Evolutionary conservation across 1,140 invertebrate species (phyloP).

Genomic region (Aphaenogaster floridana): DNA sequence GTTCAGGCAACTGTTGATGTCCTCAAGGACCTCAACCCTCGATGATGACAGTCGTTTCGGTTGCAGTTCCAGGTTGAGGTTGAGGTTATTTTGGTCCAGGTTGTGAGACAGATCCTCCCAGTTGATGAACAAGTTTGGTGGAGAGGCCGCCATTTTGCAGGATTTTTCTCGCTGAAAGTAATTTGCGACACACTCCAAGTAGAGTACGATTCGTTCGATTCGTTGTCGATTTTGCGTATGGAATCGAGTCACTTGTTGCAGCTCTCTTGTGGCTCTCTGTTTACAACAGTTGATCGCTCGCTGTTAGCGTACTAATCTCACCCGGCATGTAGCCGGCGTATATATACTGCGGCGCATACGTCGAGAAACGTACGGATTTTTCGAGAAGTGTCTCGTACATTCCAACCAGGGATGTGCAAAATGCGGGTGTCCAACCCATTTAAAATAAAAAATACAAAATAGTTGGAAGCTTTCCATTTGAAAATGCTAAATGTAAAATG

Average conservation of each 20-base stretch:
- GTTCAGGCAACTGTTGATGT: background rate
- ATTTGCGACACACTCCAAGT: background rate
- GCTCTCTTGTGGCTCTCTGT: background rate
- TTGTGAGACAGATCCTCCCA: no score
- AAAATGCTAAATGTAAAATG: no score
- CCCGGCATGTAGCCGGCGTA: background rate
- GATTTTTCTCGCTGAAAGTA: background rate
- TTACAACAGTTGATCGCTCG: background rate
- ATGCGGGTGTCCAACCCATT: no score
- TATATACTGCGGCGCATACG: constrained; percentile 21
- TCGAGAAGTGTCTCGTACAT: constrained; percentile 32
- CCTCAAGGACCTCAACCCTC: no score
- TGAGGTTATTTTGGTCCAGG: no score
- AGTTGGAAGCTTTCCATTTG: no score
- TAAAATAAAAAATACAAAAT: no score
- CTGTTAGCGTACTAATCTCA: constrained; percentile 6
- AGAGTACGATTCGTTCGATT: background rate
- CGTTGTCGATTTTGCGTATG: no score
- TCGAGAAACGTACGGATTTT: background rate
- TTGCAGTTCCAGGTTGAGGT: constrained; percentile 35
- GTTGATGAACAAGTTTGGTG: no score
- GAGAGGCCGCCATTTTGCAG: constrained; percentile 78
- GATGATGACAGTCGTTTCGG: background rate
- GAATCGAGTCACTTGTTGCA: background rate
- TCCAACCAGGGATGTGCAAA: background rate